Base-by-base conservation (phyloP, 2,113 vertebrate genomes). In the Amazona vittata region DNA sequence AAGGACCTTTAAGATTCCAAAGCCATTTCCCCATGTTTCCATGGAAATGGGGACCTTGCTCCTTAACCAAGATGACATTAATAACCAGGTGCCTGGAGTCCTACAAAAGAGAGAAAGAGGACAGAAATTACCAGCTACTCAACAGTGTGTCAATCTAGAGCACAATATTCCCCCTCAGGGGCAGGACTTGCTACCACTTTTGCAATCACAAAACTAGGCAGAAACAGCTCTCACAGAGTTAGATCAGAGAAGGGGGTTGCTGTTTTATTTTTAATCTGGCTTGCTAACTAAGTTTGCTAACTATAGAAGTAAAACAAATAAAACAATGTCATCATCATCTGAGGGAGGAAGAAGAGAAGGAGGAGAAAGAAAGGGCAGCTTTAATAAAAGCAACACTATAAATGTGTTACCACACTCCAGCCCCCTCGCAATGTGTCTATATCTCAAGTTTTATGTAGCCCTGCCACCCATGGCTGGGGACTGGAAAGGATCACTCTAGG, bases 21-120 rank as follows among this genome's bases (percentile, higher is more conserved):
- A 89, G 80, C 69, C 90, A 96, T 94, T 97, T 97, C 75, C 84
- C 74, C 73, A 90, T 46, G 97, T 98, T 98, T 96, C 98, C 96
- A 97, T 97, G 95, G 98, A 96, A 97, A 98, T 97, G 78, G 55
- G 44, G 89, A 80, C 77, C 78, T 87, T 14, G 13, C 64, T 86
- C 62, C 91, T 93, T 96, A 96, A 96, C 60, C 63, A 77, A 92
- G 68, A 96, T 96, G 92, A 96, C 96, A 96, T 94, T 97, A 98
- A 98, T 97, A 90, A 98, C 97, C 95, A 86, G 95, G 89, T 98
- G 90, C 73, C 83, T 90, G 59, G 90, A 97, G 85, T 62, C 74
- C 93, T 44, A 96, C 75, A 93, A 97, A 96, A 87, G 77, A 86
- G 52, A 94, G 80, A 78, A 91, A 80, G 26, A 52, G 92, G 83